Base-by-base conservation (phyloP, 2,113 vertebrate species). In the Dendrocopos noguchii region DNA sequence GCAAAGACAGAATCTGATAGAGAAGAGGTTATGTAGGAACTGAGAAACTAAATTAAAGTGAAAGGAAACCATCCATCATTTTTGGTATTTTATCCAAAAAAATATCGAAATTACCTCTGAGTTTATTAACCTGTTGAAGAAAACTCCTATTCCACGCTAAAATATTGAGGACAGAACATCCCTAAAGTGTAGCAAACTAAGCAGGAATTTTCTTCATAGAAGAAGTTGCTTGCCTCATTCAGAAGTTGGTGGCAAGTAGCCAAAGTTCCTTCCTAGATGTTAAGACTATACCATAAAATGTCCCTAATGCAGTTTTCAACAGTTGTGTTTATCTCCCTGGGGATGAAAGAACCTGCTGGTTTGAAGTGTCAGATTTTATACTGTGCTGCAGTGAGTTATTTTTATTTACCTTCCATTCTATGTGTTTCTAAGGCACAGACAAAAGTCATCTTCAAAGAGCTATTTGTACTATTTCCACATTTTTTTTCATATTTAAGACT, bases 281-380 rank as follows among this genome's bases (percentile, higher is more conserved):
- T 97, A 97, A 95, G 66, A 52, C 71, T 85, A 63, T 66, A 76
- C 89, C 95, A 96, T 97, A 97, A 97, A 96, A 97, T 94, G 97
- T 94, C 90, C 92, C 63, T 96, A 96, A 97, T 96, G 73, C 83
- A 81, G 75, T 95, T 97, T 97, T 97, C 93, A 96, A 91, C 94
- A 85, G 89, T 96, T 97, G 94, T 97, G 87, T 97, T 98, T 97
- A 95, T 97, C 94, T 97, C 94, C 53, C 64, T 16, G 44, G 89
- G 90, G 95, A 97, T 91, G 96, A 96, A 97, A 95, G 97, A 96
- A 94, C 52, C 56, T 87, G 84, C 74, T 94, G 84, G 96, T 97
- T 96, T 92, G 94, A 98, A 97, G 96, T 97, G 95, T 96, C 97
- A 97, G 85, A 91, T 96, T 96, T 98, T 97, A 92, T 97, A 90